Percentiles rank a stretch among this genome's conserved stretches.
These are phyloP conservation scores for Euclidia mi DNA, from an alignment of 2,888 invertebrate species.

Conservation along the genomic window DNA sequence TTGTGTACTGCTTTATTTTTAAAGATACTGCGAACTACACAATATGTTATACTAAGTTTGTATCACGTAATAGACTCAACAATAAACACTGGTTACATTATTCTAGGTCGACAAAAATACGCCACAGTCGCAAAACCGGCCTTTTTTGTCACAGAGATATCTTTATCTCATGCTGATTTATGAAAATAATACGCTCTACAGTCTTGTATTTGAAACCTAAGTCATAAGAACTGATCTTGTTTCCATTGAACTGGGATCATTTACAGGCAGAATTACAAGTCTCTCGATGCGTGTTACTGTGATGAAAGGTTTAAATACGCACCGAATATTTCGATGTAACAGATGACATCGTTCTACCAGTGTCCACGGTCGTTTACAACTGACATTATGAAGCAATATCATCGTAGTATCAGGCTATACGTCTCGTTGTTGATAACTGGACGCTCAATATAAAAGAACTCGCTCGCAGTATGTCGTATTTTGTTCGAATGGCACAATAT, in stretches of 20 bases:
- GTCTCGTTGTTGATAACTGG: constrained; percentile 54
- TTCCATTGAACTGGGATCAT: background rate
- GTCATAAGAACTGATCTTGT: too few relatives aligned
- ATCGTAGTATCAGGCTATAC: constrained; percentile 56
- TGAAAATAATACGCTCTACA: too few relatives aligned
- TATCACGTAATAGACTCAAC: too few relatives aligned
- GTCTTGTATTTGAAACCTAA: too few relatives aligned
- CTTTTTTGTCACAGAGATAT: too few relatives aligned
- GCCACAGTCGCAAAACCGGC: too few relatives aligned
- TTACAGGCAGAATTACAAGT: constrained; percentile 5
- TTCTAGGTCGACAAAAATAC: too few relatives aligned
- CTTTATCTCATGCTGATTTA: too few relatives aligned
- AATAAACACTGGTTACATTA: too few relatives aligned
- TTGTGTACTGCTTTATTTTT: too few relatives aligned
- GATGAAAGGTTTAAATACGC: constrained; percentile 67
- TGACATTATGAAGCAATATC: constrained; percentile 68
- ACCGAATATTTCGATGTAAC: constrained; percentile 65
- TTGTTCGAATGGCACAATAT: background rate
- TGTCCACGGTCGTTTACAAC: constrained; percentile 64
- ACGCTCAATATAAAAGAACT: constrained; percentile 14
- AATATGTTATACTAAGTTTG: too few relatives aligned
- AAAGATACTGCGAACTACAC: too few relatives aligned
- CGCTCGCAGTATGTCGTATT: background rate
- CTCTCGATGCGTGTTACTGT: constrained; percentile 18
- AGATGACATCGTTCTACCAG: constrained; percentile 66